phyloP scores from a whole-genome alignment of 2,888 invertebrate genomes.

The Cataglyphis albicans region DNA sequence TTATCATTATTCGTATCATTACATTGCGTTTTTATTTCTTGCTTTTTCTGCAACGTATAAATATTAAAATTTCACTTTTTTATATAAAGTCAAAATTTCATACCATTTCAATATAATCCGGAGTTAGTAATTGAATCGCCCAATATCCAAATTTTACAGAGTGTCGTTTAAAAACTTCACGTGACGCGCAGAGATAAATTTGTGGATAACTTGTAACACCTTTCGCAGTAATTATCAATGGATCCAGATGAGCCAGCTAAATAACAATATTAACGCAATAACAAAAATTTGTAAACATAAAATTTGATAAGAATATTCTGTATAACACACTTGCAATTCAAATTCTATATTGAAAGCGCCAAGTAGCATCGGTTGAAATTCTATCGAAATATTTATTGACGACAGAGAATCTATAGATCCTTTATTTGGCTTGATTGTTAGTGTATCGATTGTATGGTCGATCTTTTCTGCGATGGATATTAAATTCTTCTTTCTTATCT shows the following conservation, averaged over 20 bases:
- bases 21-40: background rate
- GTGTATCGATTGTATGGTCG: constrained; percentile 25
- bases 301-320: background rate
- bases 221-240: constrained; percentile 87
- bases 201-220: constrained; percentile 89
- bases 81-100: background rate
- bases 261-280: constrained; percentile 64
- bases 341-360: constrained; percentile 87
- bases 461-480: background rate
- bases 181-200: constrained; percentile 87
- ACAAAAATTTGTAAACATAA: background rate
- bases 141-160: constrained; percentile 85
- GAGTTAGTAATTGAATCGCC: constrained; percentile 84
- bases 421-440: constrained; percentile 69
- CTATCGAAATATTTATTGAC: constrained; percentile 85
- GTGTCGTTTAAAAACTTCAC: constrained; percentile 82
- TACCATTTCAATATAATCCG: constrained; percentile 56
- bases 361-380: constrained; percentile 87
- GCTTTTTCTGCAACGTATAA: constrained; percentile 23
- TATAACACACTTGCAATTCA: constrained; percentile 78
- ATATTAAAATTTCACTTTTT: background rate
- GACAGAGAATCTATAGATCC: constrained; percentile 86
- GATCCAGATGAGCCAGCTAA: constrained; percentile 88
- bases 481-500: constrained; percentile 47
- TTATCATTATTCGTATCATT: background rate